Percentiles rank a stretch among this genome's conserved stretches.
Evolutionary conservation across 2,888 invertebrate genomes (phyloP).

Genomic region (Drosophila falleni): DNA sequence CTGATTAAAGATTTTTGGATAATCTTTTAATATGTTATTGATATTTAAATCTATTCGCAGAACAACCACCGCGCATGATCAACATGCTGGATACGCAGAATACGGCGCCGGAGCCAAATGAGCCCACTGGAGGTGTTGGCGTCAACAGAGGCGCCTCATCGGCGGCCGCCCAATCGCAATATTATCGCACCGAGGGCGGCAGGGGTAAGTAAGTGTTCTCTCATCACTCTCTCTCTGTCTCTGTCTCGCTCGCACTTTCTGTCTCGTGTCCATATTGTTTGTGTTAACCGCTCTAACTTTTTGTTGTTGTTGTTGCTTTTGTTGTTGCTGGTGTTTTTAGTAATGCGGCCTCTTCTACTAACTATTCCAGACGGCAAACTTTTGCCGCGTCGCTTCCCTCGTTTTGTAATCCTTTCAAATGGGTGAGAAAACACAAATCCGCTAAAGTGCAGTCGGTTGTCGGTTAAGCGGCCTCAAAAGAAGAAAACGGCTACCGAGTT

Average conservation of each 20-base stretch:
- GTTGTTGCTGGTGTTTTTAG: constrained; percentile 16
- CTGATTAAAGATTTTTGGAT: too few species aligned
- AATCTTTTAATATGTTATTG: background rate
- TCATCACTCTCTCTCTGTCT: constrained; percentile 15
- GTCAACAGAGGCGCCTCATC: constrained; percentile 39
- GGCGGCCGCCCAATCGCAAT: constrained; percentile 79
- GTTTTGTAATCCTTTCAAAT: constrained; percentile 76
- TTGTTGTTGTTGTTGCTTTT: constrained; percentile 13
- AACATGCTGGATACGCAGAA: constrained; percentile 85
- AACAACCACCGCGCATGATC: constrained; percentile 91
- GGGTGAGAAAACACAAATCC: constrained; percentile 80
- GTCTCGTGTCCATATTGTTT: constrained; percentile 9
- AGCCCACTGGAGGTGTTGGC: constrained; percentile 45
- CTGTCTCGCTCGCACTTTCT: background rate
- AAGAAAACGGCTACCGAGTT: constrained; percentile 18
- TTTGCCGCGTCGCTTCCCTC: constrained; percentile 57
- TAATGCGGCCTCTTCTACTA: constrained; percentile 38
- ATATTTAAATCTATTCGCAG: constrained; percentile 84
- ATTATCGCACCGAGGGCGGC: constrained; percentile 87
- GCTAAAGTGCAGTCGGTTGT: constrained; percentile 75
- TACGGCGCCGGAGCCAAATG: constrained; percentile 84
- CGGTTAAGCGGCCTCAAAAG: constrained; percentile 50
- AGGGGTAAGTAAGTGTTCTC: constrained; percentile 93
- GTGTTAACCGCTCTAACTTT: constrained; percentile 26
- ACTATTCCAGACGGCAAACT: constrained; percentile 42